Evolutionary conservation across 2,888 invertebrate species (phyloP), one percentile per base, ranked within the genome.

Genomic region (Dynastes tityus): DNA sequence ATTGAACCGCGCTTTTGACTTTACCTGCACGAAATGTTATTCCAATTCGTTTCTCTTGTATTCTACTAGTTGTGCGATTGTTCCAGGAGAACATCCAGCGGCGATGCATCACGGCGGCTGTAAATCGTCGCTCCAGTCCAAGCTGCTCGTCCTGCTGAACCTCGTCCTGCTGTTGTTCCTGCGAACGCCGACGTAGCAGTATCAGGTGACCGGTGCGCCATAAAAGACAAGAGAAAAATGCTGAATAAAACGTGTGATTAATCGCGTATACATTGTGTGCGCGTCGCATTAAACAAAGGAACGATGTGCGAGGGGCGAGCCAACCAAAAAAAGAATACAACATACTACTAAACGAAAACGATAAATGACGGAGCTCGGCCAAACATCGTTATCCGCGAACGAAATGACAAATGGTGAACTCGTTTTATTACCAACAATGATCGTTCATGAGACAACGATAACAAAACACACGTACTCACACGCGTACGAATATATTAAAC

Each of bases 51-150:
- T 61, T 45, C 27, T n/a, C 29, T 29, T 40, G 32, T 16, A 74
- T 74, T 40, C 73, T 74, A 74, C 73, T 74, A 74, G 73, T 74
- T 74, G 45, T 45, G 27, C 84, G 82, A 86, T 88, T 90, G 88
- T 90, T 90, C 84, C 92, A 95, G 95, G 95, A 85, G 95, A 95
- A 90, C 95, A 95, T 88, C 95, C 95, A 84, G 95, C 95, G 78
- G 95, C 95, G 65, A 95, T 95, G 95, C 95, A 95, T 89, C 94
- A 95, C 84, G 93, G 94, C 70, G 87, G 87, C 78, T 89, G 90
- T 79, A 86, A 86, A 83, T 86, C 86, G 76, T 82, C 87, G 75
- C 84, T 86, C 27, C 78, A 84, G 85, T 78, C 84, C 85, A 87
- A 77, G 85, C 86, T 82, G 83, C 84, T 81, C 71, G 85, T 87